phyloP scores from a whole-genome alignment of 2,888 invertebrate genomes.

The Caenorhabditis sp. region DNA sequence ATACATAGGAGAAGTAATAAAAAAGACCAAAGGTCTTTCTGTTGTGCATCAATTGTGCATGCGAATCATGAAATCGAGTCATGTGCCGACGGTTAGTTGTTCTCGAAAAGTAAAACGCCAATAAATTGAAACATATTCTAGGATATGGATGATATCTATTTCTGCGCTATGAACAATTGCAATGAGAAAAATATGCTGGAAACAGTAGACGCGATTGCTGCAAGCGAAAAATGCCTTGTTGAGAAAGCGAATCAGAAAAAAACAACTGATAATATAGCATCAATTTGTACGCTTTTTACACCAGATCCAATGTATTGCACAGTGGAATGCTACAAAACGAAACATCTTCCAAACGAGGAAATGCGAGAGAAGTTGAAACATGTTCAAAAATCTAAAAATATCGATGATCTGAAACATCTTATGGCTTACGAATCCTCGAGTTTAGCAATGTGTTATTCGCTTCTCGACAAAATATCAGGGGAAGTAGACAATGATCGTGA shows the following conservation, averaged over 20 bases:
- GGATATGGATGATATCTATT: conserved; percentile 51
- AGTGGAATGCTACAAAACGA: conserved; percentile 5
- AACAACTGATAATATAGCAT: conserved; percentile 10
- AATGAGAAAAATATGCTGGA: conserved; percentile 35
- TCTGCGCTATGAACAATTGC: conserved; percentile 52
- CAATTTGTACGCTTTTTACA: conserved; percentile 15
- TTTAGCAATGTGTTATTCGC: conserved; percentile 14
- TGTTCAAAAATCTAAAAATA: conserved; percentile 10
- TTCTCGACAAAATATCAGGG: conserved; percentile 4
- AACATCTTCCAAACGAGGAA: conserved; percentile 7
- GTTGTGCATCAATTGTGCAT: conserved; percentile 57
- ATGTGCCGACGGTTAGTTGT: conserved; percentile 23
- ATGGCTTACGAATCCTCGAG: conserved; percentile 29
- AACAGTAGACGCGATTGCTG: conserved; percentile 34
- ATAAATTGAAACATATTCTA: conserved; percentile 9
- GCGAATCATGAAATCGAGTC: conserved; percentile 39
- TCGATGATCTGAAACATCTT: conserved; percentile 2
- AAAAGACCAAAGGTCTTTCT: conserved; percentile 42
- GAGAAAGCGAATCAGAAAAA: background rate
- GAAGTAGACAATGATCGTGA: conserved; percentile 2
- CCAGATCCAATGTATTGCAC: conserved; percentile 35
- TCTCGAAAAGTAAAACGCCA: too few species aligned
- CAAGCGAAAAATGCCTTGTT: conserved; percentile 9
- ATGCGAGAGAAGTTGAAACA: conserved; percentile 16
- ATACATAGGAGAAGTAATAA: conserved; percentile 50